Conservation (phyloP, 2,888 invertebrate species). For the Liopterus haemorrhoidalis region DNA sequence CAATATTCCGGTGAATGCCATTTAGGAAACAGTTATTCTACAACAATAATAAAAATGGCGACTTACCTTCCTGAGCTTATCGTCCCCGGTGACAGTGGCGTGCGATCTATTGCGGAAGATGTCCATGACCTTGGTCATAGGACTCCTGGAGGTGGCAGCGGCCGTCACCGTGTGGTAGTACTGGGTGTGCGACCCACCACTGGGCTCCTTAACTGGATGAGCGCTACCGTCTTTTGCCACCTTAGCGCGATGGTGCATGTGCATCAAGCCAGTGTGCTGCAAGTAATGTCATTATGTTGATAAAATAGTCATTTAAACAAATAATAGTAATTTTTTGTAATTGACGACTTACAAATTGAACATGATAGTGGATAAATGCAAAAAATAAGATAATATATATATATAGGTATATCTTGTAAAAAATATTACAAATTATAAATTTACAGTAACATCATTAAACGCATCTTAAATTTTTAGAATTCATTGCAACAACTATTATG, state of each 20-base stretch:
- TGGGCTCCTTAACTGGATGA: conserved; percentile 57
- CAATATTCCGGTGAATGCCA: too few species aligned
- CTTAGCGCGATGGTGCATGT: conserved; percentile 42
- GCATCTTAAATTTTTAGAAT: too few species aligned
- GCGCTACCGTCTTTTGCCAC: conserved; percentile 62
- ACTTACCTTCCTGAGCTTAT: conserved; percentile 66
- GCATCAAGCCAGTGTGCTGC: conserved; percentile 51
- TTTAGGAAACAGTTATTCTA: too few species aligned
- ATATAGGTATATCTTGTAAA: too few species aligned
- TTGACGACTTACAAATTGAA: neutral
- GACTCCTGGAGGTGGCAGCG: conserved; percentile 59
- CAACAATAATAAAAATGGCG: conserved; percentile 4
- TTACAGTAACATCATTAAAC: too few species aligned
- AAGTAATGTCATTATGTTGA: too few species aligned
- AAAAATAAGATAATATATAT: too few species aligned
- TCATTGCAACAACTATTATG: too few species aligned
- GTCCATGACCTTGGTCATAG: conserved; percentile 89
- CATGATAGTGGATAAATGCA: too few species aligned
- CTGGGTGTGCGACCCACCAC: conserved; percentile 48
- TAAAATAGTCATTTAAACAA: too few species aligned
- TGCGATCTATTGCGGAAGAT: conserved; percentile 76
- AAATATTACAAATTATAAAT: too few species aligned
- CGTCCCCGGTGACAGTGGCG: conserved; percentile 62
- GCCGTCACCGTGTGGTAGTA: conserved; percentile 71
- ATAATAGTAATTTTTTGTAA: too few species aligned